Evolutionary conservation across 2,797 vertebrate species (phyloP), one percentile per base, ranked within the genome.

Genomic region (Cuniculus paca): DNA sequence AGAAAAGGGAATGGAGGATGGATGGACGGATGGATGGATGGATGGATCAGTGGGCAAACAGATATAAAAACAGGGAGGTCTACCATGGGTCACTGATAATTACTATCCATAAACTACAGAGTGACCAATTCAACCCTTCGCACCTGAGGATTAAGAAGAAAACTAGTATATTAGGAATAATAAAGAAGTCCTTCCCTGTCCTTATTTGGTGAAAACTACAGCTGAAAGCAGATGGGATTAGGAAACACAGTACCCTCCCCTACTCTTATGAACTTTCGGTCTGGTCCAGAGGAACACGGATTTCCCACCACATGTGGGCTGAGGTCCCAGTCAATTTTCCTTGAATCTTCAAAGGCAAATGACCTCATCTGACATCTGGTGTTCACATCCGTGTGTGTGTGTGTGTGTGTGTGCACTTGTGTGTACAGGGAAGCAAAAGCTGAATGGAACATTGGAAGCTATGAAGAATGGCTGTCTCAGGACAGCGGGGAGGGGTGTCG

Each of bases 291-390:
- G 12, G n/a, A 90, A 6, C 0, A 1, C 0, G 52, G 48, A 48
- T 26, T 89, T 91, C 70, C 39, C 72, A 81, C 36, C 45, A 39
- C 58, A 39, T 48, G 94, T 56, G 70, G 58, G 28, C 48, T n/a
- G 60, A 68, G 68, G 82, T 4, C 36, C 16, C 82, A 88, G 86
- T 77, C 82, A 89, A 26, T 36, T 95, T 88, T 50, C 42, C 84
- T 90, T 72, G 78, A 88, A n/a, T 82, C 93, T 88, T 56, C 36
- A 96, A 90, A 87, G 93, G 60, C 42, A 2, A 42, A 85, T 92
- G 26, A 91, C 88, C 48, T 95, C 93, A 52, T 95, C 74, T 85
- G 48, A 88, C 95, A 92, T 95, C 95, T 94, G 96, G 72, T 8
- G 52, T 42, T 28, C 72, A 0, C 50, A 75, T 74, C 61, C 83